A percentile compares a stretch with the other conserved stretches of the same genome.
Evolutionary conservation across 2,113 vertebrate species (phyloP).

Genomic region (Nymphicus hollandicus): DNA sequence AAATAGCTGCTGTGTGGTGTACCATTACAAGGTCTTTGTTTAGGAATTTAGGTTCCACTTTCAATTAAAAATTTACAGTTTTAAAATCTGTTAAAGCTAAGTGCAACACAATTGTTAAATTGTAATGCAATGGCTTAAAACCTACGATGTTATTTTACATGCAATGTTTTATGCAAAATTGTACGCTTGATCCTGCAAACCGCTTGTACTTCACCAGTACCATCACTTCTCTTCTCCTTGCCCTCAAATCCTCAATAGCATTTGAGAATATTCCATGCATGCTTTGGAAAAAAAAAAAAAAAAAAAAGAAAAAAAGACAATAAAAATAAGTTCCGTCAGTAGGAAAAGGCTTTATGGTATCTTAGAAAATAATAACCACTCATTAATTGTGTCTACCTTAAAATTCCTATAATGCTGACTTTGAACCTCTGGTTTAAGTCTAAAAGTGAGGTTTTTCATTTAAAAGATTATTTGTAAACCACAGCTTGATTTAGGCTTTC

Average conservation of each 20-base stretch:
- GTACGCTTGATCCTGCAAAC: slow-evolving; percentile 75
- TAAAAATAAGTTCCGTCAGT: slow-evolving; percentile 70
- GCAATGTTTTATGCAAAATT: slow-evolving; percentile 77
- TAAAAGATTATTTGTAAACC: slow-evolving; percentile 71
- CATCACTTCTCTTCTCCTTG: slow-evolving; percentile 73
- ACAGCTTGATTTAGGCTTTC: slow-evolving; percentile 73
- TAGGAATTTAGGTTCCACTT: slow-evolving; percentile 87
- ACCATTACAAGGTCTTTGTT: slow-evolving; percentile 92
- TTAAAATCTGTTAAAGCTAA: slow-evolving; percentile 72
- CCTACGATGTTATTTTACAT: slow-evolving; percentile 75
- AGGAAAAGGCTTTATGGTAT: slow-evolving; percentile 68
- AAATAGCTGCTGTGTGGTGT: slow-evolving; percentile 86
- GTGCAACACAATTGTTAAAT: slow-evolving; percentile 66
- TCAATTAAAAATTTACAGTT: slow-evolving; percentile 74
- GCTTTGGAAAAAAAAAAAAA: slow-evolving; percentile 2
- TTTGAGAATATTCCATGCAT: slow-evolving; percentile 77
- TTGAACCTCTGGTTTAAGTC: slow-evolving; percentile 72
- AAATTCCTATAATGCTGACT: slow-evolving; percentile 76
- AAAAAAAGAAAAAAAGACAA: neutral
- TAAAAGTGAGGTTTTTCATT: slow-evolving; percentile 74
- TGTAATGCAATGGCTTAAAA: slow-evolving; percentile 76
- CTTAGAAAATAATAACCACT: slow-evolving; percentile 71
- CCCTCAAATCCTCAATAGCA: slow-evolving; percentile 72
- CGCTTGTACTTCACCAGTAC: slow-evolving; percentile 67
- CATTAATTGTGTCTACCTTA: slow-evolving; percentile 70